Evolutionary conservation across 1,140 invertebrate genomes (phyloP), one percentile per base, ranked within the genome.

Genomic region (Hycleus cichorii): DNA sequence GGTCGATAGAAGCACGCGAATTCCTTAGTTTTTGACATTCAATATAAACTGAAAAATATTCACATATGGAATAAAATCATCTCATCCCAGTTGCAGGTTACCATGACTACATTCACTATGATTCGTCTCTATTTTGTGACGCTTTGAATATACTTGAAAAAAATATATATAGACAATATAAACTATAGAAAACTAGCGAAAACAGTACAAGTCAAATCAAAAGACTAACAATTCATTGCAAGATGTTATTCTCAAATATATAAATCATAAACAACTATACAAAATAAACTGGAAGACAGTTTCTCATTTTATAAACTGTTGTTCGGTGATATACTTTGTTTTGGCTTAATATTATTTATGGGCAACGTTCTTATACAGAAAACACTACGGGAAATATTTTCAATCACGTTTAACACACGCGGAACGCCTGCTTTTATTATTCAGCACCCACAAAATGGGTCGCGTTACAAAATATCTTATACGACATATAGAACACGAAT

Each of bases 201-300:
- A 18, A 32, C 32, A 32, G 7, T 5, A 32, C 32, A 32, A 32
- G 40, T 25, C 11, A 53, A 53, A 53, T 53, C 51, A 53, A 53
- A 53, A 53, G 26, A 44, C 51, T 53, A 53, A 53, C 51, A 53
- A 53, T 53, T 53, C 51, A 53, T 53, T 53, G 51, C 51, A 53
- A 53, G 51, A 53, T 44, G 39, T 45, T 32, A 26, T 44, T 45
- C 25, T 44, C 44, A 53, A 53, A 45, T 45, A 3, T 38, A 53
- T 53, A 53, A 53, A 53, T 53, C 51, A 53, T 45, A 45, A 42
- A 53, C 49, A 24, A 53, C 42, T 53, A 53, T 45, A 53, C 51
- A 53, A 53, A 53, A 45, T 45, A 53, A 53, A 42, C 32, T 42
- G n/a, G 42, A 11, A 53, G 51, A 26, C 51, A 53, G 51, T 27